Percentiles rank a stretch among this genome's conserved stretches.
phyloP scores from a whole-genome alignment of 2,797 vertebrate species.

The Ctenopoma kingsleyae region DNA sequence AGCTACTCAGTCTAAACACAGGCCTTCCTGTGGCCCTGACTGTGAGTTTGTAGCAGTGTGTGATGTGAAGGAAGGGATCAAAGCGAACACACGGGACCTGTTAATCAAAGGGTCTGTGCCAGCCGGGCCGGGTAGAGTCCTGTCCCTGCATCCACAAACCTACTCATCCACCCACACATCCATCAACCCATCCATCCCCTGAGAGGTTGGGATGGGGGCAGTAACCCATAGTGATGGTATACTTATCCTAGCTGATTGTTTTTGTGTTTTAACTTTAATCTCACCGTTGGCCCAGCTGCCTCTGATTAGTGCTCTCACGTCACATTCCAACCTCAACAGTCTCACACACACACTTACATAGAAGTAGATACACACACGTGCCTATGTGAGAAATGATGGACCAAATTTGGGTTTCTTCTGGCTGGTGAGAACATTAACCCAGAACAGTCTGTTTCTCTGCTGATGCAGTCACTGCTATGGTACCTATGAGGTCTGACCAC shows the following conservation, averaged over 20 bases:
- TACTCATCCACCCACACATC: slow-evolving; percentile 49
- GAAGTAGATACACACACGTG: slow-evolving; percentile 21
- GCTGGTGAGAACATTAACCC: background rate
- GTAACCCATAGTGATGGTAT: slow-evolving; percentile 85
- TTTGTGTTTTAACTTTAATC: slow-evolving; percentile 87
- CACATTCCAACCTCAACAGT: slow-evolving; percentile 72
- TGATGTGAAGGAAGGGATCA: slow-evolving; percentile 72
- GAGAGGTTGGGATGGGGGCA: slow-evolving; percentile 81
- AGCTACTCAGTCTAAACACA: background rate
- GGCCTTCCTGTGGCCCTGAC: slow-evolving; percentile 31
- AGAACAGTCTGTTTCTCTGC: background rate
- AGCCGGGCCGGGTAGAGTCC: slow-evolving; percentile 62
- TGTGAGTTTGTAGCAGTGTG: slow-evolving; percentile 31
- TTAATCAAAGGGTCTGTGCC: slow-evolving; percentile 80
- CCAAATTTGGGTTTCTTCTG: background rate
- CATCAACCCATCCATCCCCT: slow-evolving; percentile 64
- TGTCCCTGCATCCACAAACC: slow-evolving; percentile 62
- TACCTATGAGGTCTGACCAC: background rate
- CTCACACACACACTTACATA: slow-evolving; percentile 25
- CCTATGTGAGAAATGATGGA: slow-evolving; percentile 12
- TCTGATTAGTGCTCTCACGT: slow-evolving; percentile 84
- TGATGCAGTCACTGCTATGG: background rate
- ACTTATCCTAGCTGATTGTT: slow-evolving; percentile 88
- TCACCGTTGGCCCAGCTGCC: slow-evolving; percentile 86
- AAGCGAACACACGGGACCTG: slow-evolving; percentile 77